Evolutionary conservation across 1,140 invertebrate species (phyloP).

Genomic region (Drepana arcuata): DNA sequence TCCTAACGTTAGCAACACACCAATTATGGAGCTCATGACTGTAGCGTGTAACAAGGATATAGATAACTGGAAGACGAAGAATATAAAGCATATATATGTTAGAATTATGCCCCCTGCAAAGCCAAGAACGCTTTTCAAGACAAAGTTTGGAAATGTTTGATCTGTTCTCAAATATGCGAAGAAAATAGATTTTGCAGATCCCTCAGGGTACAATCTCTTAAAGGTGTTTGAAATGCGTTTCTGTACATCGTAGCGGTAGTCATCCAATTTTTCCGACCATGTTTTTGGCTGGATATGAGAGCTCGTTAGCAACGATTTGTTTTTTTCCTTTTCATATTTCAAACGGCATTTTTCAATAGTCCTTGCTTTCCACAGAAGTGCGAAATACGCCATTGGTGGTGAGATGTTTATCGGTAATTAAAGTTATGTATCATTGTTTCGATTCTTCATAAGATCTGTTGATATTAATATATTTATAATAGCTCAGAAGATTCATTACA

Average conservation of each 20-base stretch:
- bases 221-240: conserved; percentile 44
- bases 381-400: conserved; percentile 45
- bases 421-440: too few species aligned
- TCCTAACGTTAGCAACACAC: conserved; percentile 75
- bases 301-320: conserved; percentile 60
- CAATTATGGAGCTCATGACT: conserved; percentile 74
- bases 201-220: conserved; percentile 40
- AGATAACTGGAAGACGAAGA: conserved; percentile 77
- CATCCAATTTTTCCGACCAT: conserved; percentile 52
- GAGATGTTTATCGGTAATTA: too few species aligned
- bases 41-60: conserved; percentile 71
- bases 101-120: conserved; percentile 75
- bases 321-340: conserved; percentile 68
- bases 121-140: conserved; percentile 74
- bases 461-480: too few species aligned
- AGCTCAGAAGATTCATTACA: too few species aligned
- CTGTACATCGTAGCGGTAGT: conserved; percentile 50
- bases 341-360: conserved; percentile 53
- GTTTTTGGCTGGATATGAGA: conserved; percentile 47
- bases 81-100: conserved; percentile 77
- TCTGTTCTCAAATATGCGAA: conserved; percentile 64
- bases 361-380: conserved; percentile 59
- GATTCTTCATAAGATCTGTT: too few species aligned
- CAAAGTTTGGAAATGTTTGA: conserved; percentile 74
- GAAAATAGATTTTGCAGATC: conserved; percentile 55